Evolutionary conservation across 2,888 invertebrate genomes (phyloP), one percentile per base, ranked within the genome.

Genomic region (Cheilosia pagana): DNA sequence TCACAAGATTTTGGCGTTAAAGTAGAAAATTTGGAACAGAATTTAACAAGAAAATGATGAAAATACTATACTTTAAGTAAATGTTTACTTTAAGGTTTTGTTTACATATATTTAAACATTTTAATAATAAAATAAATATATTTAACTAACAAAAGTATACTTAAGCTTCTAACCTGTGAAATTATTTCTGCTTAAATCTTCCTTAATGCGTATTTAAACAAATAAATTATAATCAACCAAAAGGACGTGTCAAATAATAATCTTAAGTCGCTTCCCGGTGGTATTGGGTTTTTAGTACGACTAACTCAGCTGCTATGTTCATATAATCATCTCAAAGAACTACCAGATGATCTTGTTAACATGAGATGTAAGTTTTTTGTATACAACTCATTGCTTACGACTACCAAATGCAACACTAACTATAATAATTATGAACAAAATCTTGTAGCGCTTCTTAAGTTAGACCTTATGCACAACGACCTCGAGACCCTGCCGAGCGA

Each of bases 221-320:
- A 43, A 75, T 74, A 72, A 71, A 72, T 75, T 75, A 62, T 62
- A 78, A 79, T 77, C 55, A 81, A 87, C 77, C 45, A 87, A 91
- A 91, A 97, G 97, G 96, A 97, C 92, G 91, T 96, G 88, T 96
- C 96, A 41, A 93, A 95, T 92, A 97, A 97, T 92, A 93, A 94
- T 89, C 92, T 98, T 92, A 93, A 93, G 87, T 92, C 91, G 81
- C 91, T 98, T 90, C 97, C 98, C 28, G 93, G 95, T 86, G 96
- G 96, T 89, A 94, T 98, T 93, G 97, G 97, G 87, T 97, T 96
- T 92, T 92, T 97, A 91, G 96, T 96, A 83, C 94, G 96, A 88
- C 92, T 97, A 90, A 94, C 94, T 74, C 94, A 95, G 89, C 92
- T 97, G 87, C 94, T 95, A 90, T 90, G 96, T 81, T 95, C 95